phyloP scores from a whole-genome alignment of 2,113 vertebrate genomes.

The Serinus canaria region DNA sequence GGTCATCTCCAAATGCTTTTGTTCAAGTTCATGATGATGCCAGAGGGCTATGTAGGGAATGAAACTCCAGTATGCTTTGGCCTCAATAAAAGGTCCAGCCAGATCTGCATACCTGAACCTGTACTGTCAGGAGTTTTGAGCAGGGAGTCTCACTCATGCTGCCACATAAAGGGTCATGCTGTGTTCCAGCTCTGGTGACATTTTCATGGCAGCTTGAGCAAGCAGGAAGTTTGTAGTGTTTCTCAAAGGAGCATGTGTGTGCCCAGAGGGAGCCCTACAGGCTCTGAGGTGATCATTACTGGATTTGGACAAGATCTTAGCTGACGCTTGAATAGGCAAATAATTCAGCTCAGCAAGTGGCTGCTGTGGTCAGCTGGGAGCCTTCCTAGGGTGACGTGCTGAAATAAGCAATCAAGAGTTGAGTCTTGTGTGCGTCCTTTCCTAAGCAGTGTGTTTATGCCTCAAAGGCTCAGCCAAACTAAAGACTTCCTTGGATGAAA shows the following conservation, averaged over 20 bases:
- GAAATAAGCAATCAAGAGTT: background rate
- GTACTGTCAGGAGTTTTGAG: background rate
- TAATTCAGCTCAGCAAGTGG: background rate
- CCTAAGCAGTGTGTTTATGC: background rate
- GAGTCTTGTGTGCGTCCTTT: background rate
- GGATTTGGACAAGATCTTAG: background rate
- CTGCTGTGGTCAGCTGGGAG: background rate
- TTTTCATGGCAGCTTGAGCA: background rate
- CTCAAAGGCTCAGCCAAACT: background rate
- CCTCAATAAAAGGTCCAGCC: background rate
- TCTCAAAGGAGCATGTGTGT: background rate
- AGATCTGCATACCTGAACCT: background rate
- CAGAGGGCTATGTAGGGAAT: accelerated
- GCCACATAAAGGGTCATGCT: background rate
- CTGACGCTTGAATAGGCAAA: background rate
- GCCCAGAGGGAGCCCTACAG: background rate
- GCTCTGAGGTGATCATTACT: background rate
- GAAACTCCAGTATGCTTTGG: background rate
- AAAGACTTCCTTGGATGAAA: background rate
- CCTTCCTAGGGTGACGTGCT: background rate
- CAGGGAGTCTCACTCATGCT: background rate
- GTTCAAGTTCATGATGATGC: background rate
- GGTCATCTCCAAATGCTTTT: background rate
- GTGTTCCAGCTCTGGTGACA: background rate
- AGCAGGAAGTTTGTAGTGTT: background rate